Base-by-base conservation (phyloP, 1,140 invertebrate species). In the Caenorhabditis briggsae region DNA sequence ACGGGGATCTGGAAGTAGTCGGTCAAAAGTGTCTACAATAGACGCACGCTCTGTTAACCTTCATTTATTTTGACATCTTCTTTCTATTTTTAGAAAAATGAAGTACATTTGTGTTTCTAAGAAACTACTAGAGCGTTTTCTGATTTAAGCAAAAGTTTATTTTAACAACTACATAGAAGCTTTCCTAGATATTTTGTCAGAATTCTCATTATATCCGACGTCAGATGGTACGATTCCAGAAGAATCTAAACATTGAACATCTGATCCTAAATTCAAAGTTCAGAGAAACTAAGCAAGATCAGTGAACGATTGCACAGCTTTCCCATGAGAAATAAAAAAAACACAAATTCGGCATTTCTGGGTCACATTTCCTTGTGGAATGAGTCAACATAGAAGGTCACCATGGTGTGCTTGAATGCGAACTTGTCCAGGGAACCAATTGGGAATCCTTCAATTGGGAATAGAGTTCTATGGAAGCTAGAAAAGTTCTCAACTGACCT, bases 401-500 rank as follows among this genome's bases (percentile, higher is more conserved):
- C 91, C 91, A 78, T 91, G 90, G 59, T 89, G 90, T 58, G 91
- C 85, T 59, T 91, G 64, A 55, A 91, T 41, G 7, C 25, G 33
- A 23, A 65, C 43, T 46, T 14, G n/a, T 86, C 33, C 43, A 91
- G 84, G 14, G 65, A 85, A 16, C 85, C 85, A n/a, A 86, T 23
- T 41, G 85, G 18, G 11, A 58, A 33, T 46, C 85, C 89, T n/a
- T 64, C 65, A 11, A 90, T 58, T 8, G 91, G 88, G 1, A 6
- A 58, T 14, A 92, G 78, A 33, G 90, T 61, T 43, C 90, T 91
- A 82, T 91, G 90, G 53, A 91, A 91, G n/a, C n/a, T n/a, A n/a
- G n/a, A n/a, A n/a, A n/a, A n/a, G n/a, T n/a, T n/a, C n/a, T n/a
- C n/a, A n/a, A n/a, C n/a, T n/a, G n/a, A n/a, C n/a, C n/a, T n/a